Evolutionary conservation across 2,113 vertebrate species (phyloP), one percentile per base, ranked within the genome.

Genomic region (Ailuropoda melanoleuca): DNA sequence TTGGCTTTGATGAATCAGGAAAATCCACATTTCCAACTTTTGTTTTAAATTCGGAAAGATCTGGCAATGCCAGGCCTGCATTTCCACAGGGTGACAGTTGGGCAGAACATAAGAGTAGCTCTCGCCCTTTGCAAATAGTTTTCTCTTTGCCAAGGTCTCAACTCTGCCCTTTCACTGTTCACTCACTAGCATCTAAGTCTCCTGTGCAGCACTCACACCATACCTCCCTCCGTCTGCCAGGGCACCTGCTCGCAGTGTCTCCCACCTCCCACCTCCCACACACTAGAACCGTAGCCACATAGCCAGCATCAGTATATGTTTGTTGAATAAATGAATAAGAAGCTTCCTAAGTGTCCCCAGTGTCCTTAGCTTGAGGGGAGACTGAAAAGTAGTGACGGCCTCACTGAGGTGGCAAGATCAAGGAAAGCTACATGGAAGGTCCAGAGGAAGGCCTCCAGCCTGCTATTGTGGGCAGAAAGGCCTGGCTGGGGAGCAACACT

Each of bases 221-320:
- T 50, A 18, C 11, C 23, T 21, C 64, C 31, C 37, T 93, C 1
- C 0, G 18, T 64, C 75, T 8, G 2, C 21, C 18, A 3, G 1
- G 21, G 60, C n/a, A 10, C 64, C 53, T 91, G 56, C 50, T 34
- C 34, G 10, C 46, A n/a, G 3, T 8, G 6, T 43, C 8, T 34
- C 26, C 4, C 6, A 14, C 53, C 5, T 29, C 34, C 9, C 12
- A 4, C 6, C 5, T 29, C 34, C 9, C 12, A 4, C 6, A 6
- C 5, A 0, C 12, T 14, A 7, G 17, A 31, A 3, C 23, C 29
- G 19, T 17, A 34, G 43, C 46, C 31, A 37, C 29, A 3, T 29
- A 53, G 83, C 56, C 19, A 31, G 34, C 56, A 23, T 34, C 60
- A 10, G 34, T 58, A 23, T 12, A 0, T 58, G 34, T 48, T 81